A percentile compares a stretch with the other conserved stretches of the same genome.
phyloP scores from a whole-genome alignment of 2,888 invertebrate genomes.

The Venustoraphidia nigricollis region DNA sequence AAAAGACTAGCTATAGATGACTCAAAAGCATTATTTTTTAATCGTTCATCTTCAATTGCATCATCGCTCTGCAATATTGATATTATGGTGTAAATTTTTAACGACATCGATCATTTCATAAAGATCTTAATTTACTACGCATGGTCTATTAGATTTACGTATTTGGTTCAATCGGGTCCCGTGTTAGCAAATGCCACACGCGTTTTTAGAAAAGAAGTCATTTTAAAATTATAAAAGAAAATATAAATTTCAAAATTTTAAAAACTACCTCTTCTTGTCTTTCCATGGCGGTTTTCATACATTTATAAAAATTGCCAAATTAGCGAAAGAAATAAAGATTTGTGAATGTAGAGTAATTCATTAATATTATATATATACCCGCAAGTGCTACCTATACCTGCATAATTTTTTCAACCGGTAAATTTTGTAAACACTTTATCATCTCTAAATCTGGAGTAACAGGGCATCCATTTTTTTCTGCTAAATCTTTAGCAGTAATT shows the following conservation, averaged over 20 bases:
- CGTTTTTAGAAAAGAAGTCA: too few species aligned
- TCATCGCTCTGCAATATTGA: slow-evolving; percentile 36
- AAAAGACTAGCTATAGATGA: slow-evolving; percentile 43
- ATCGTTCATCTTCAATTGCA: slow-evolving; percentile 35
- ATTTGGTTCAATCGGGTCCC: too few species aligned
- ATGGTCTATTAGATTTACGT: too few species aligned
- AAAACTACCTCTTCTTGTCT: too few species aligned
- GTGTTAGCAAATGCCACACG: too few species aligned
- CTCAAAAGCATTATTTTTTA: slow-evolving; percentile 42
- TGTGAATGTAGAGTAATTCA: not conserved
- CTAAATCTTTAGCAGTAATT: slow-evolving; percentile 42
- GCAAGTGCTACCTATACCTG: slow-evolving; percentile 24
- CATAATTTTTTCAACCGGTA: slow-evolving; percentile 27
- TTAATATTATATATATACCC: slow-evolving; percentile 12
- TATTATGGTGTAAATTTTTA: not conserved
- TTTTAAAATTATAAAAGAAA: too few species aligned
- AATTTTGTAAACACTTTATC: slow-evolving; percentile 45
- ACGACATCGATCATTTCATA: too few species aligned
- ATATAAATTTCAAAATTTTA: too few species aligned
- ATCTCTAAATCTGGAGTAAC: slow-evolving; percentile 39
- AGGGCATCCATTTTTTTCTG: slow-evolving; percentile 47
- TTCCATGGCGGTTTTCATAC: too few species aligned
- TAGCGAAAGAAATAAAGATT: too few species aligned
- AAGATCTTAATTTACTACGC: too few species aligned
- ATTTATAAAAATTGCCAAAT: too few species aligned